Evolutionary conservation across 2,113 vertebrate species (phyloP).

Genomic region (Anthoscopus minutus): DNA sequence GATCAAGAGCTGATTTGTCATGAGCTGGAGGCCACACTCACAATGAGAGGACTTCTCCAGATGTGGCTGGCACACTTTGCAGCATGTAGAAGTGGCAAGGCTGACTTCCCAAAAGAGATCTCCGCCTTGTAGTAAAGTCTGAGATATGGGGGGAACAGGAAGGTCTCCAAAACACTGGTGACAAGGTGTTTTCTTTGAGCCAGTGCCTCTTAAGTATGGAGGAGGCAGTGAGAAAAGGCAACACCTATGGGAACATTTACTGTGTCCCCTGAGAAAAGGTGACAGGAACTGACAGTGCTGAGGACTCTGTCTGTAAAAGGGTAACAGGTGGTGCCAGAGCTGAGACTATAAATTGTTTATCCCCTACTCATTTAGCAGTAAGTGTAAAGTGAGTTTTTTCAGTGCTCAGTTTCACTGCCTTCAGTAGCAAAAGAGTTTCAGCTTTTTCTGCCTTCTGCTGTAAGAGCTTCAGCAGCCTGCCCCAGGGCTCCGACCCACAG

Average conservation of each 20-base stretch:
- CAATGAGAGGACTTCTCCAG: not conserved
- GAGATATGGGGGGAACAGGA: not conserved
- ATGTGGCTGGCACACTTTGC: rapidly evolving
- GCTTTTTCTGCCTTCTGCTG: not conserved
- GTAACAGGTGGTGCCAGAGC: not conserved
- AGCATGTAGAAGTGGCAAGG: not conserved
- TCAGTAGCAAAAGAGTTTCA: not conserved
- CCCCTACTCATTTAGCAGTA: not conserved
- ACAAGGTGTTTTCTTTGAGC: not conserved
- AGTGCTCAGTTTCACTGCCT: not conserved
- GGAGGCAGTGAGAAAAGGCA: not conserved
- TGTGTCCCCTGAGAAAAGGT: not conserved
- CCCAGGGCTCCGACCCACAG: not conserved
- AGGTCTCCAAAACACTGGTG: not conserved
- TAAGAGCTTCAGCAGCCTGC: not conserved
- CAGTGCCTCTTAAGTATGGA: not conserved
- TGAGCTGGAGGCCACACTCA: not conserved
- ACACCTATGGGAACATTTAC: rapidly evolving
- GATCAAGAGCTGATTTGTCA: not conserved
- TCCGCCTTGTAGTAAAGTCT: not conserved
- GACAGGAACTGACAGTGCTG: not conserved
- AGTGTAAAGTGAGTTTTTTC: not conserved
- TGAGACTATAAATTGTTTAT: not conserved
- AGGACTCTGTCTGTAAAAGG: not conserved
- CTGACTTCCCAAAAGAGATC: not conserved